A percentile compares a stretch with the other conserved stretches of the same genome.
Evolutionary conservation across 2,888 invertebrate species (phyloP).

Genomic region (Sphaeridia pumilis): DNA sequence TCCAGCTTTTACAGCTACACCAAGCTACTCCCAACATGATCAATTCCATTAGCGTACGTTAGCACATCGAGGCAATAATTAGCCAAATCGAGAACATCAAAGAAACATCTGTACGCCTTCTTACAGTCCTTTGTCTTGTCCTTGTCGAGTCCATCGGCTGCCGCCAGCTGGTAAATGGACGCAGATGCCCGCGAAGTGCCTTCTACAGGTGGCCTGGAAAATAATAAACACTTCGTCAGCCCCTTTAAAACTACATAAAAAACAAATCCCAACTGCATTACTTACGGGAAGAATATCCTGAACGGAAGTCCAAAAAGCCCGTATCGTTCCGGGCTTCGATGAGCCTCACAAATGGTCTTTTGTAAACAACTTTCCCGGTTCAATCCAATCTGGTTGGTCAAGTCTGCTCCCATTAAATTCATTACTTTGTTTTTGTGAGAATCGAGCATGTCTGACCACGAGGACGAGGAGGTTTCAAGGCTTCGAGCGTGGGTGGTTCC

Average conservation of each 20-base stretch:
- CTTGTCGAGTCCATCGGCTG: constrained; percentile 33
- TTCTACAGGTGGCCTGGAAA: constrained; percentile 26
- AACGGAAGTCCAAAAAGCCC: constrained; percentile 34
- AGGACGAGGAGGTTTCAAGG: not conserved
- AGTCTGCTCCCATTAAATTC: constrained; percentile 35
- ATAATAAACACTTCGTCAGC: not conserved
- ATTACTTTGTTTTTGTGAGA: constrained; percentile 31
- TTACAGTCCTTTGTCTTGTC: constrained; percentile 29
- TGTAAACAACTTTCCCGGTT: constrained; percentile 32
- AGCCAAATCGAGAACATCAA: constrained; percentile 32
- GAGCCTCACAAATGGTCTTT: constrained; percentile 35
- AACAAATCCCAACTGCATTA: not conserved
- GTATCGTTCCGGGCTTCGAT: constrained; percentile 30
- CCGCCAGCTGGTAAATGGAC: constrained; percentile 31
- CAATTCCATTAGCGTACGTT: constrained; percentile 5
- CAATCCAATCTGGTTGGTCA: constrained; percentile 33
- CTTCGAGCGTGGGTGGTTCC: constrained; percentile 30
- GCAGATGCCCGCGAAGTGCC: constrained; percentile 25
- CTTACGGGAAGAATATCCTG: constrained; percentile 36
- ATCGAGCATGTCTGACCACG: constrained; percentile 31
- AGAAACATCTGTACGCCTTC: constrained; percentile 32
- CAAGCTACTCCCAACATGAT: constrained; percentile 8
- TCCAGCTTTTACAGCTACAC: too few relatives aligned
- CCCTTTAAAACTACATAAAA: not conserved
- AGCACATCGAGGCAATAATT: constrained; percentile 25